phyloP scores from a whole-genome alignment of 2,113 vertebrate species.

The Theropithecus gelada region DNA sequence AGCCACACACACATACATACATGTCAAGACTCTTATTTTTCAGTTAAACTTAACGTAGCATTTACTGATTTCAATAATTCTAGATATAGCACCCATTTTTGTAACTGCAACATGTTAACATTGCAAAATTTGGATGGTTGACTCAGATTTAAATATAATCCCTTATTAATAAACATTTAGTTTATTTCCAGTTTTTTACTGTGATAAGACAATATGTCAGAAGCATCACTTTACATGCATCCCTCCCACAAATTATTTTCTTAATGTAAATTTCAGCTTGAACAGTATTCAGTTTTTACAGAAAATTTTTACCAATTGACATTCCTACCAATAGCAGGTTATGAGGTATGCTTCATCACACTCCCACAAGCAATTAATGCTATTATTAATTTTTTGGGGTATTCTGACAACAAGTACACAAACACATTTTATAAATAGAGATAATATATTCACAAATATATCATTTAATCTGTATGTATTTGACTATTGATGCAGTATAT shows the following conservation, averaged over 20 bases:
- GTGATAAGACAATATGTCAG: not conserved
- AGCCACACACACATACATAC: fast-evolving
- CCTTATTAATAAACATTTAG: not conserved
- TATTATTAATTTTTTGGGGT: not conserved
- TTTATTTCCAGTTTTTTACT: not conserved
- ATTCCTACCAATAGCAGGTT: not conserved
- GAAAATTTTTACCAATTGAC: not conserved
- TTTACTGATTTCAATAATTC: not conserved
- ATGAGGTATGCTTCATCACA: not conserved
- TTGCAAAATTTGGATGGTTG: not conserved
- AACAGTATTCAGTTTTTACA: not conserved
- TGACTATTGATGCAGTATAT: not conserved
- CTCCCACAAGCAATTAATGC: not conserved
- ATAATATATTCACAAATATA: not conserved
- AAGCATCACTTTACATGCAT: not conserved
- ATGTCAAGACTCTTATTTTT: not conserved
- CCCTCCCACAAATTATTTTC: not conserved
- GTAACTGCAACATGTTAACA: not conserved
- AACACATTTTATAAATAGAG: not conserved
- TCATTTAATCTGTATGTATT: not conserved
- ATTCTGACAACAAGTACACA: not conserved
- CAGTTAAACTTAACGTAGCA: not conserved
- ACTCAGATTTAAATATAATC: not conserved
- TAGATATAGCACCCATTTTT: not conserved
- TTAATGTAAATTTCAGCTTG: not conserved